Base-by-base conservation (phyloP, 2,797 vertebrate species). In the Muscicapa comitata region DNA sequence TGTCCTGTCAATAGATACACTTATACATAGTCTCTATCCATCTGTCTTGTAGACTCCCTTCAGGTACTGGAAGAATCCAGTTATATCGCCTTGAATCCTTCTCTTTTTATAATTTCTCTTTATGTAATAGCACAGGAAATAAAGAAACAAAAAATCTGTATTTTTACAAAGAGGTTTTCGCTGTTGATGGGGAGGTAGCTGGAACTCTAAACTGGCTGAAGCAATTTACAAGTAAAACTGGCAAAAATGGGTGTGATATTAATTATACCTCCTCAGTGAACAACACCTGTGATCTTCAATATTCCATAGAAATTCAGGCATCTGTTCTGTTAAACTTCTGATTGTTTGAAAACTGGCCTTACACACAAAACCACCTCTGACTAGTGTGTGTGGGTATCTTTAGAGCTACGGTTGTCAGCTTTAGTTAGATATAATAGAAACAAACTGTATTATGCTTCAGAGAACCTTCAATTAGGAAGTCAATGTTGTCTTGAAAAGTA, bases 321-420 rank as follows among this genome's bases (percentile, higher is more conserved):
- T 88, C 88, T 95, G 47, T 88, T 96, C 54, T 57, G 29, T 84
- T 94, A 92, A 95, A 71, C 9, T 77, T 96, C 61, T 54, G 47
- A 76, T 77, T 79, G 29, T 37, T 91, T 91, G 67, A 87, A 94
- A 96, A 82, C 92, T 74, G 14, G 47, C 42, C 37, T 90, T 45
- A 40, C 17, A 43, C 37, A 13, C 15, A 73, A 89, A 86, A n/a
- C 2, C 2, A 28, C 51, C 13, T 88, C 53, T 78, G 54, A 86
- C 23, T 78, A 70, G 51, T 33, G 8, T 50, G 42, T 63, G 78
- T 67, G 17, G 7, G 31, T 55, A 92, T 84, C 53, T 76, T 80
- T 68, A 88, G 26, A 84, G 47, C 50, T 73, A 42, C 16, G 48
- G 28, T 72, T 86, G 51, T 90, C 72, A 93, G n/a, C 24, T 87